Evolutionary conservation across 2,113 vertebrate species (phyloP).

Genomic region (Solea solea): DNA sequence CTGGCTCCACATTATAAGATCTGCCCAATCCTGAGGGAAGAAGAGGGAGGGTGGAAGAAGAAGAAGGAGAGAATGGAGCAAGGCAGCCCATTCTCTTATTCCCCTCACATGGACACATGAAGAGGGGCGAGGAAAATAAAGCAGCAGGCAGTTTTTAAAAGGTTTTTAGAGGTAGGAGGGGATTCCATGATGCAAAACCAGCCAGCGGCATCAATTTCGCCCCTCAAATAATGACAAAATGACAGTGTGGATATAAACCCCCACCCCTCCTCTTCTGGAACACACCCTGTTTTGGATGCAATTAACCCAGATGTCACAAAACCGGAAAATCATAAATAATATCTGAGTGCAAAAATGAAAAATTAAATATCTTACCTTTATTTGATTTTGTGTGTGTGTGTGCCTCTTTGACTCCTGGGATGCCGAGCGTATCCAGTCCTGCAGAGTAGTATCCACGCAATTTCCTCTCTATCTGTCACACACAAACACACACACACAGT

Average conservation of each 20-base stretch:
- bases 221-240: constrained; percentile 44
- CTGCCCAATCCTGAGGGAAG: constrained; percentile 25
- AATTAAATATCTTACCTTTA: constrained; percentile 40
- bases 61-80: neutral
- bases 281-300: constrained; percentile 58
- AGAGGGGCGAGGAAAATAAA: neutral
- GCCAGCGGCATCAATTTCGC: constrained; percentile 51
- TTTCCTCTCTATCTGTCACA: constrained; percentile 46
- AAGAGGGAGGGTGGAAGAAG: constrained; percentile 13
- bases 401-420: constrained; percentile 11
- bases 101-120: constrained; percentile 6
- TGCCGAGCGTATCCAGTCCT: constrained; percentile 58
- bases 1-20: constrained; percentile 53
- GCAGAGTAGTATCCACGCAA: constrained; percentile 61
- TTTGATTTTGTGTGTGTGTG: constrained; percentile 8
- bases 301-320: constrained; percentile 39
- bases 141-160: neutral
- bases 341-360: neutral
- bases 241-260: constrained; percentile 39
- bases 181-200: constrained; percentile 65
- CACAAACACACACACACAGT: constrained; percentile 38
- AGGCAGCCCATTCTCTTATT: constrained; percentile 31
- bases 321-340: neutral
- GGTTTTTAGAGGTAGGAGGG: constrained; percentile 56
- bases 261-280: constrained; percentile 30